A percentile compares a stretch with the other conserved stretches of the same genome.
Conservation (phyloP, 2,888 invertebrate genomes). For the Nymphalis c-album region DNA sequence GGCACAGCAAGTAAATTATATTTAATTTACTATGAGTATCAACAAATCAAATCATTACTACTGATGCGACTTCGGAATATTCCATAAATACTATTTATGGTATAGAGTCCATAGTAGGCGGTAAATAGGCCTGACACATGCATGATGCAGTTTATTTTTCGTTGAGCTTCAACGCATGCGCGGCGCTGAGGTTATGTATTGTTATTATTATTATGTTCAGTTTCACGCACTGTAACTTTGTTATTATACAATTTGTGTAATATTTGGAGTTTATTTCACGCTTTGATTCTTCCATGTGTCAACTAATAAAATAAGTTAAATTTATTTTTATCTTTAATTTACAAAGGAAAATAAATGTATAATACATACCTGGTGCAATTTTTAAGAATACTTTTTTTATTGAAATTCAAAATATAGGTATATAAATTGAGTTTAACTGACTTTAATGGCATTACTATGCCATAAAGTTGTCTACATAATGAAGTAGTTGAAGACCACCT, state of each 20-base stretch:
- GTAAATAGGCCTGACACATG: neutral
- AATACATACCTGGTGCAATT: too few species aligned
- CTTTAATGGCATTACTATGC: too few species aligned
- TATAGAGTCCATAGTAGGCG: too few species aligned
- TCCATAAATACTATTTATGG: neutral
- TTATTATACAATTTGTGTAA: constrained; percentile 14
- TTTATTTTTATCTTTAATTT: too few species aligned
- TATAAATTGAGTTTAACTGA: too few species aligned
- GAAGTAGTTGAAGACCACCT: constrained; percentile 2
- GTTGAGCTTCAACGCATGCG: neutral
- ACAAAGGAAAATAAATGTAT: too few species aligned
- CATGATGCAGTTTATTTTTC: neutral
- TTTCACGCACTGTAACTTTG: constrained; percentile 28
- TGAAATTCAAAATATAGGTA: too few species aligned
- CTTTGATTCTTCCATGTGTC: neutral
- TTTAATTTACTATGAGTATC: too few species aligned
- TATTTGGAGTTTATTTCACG: constrained; percentile 9
- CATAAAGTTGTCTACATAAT: neutral
- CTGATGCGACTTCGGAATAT: neutral
- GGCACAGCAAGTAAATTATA: too few species aligned
- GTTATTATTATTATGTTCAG: constrained; percentile 33
- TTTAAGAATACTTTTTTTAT: too few species aligned
- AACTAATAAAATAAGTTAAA: too few species aligned
- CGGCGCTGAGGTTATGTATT: neutral
- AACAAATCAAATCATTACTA: too few species aligned